Evolutionary conservation across 2,797 vertebrate genomes (phyloP).

Genomic region (Scyliorhinus canicula): DNA sequence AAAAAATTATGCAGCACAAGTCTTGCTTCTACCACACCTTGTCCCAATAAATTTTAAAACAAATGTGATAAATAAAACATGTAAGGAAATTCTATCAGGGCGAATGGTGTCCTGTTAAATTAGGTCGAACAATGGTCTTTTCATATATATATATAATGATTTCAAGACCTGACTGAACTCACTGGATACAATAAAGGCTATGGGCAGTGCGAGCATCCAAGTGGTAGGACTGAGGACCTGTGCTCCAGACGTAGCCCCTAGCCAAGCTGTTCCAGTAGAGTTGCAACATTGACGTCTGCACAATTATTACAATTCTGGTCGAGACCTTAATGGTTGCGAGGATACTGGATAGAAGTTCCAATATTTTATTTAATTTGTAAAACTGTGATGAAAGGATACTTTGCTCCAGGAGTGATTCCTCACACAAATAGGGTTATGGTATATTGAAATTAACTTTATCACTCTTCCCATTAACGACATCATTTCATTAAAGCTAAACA

Average conservation of each 20-base stretch:
- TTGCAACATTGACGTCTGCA: not conserved
- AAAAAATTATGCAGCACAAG: too few species aligned
- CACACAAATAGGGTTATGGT: too few species aligned
- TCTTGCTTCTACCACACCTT: not conserved
- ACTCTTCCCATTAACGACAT: too few species aligned
- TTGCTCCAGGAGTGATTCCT: too few species aligned
- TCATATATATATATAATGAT: not conserved
- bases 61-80: not conserved
- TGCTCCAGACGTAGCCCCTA: not conserved
- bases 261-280: not conserved
- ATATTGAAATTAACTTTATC: too few species aligned
- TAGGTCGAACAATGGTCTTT: not conserved
- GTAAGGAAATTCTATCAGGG: not conserved
- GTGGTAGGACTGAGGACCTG: not conserved
- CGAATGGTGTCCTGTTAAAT: not conserved
- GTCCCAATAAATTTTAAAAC: not conserved
- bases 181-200: not conserved
- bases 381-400: too few species aligned
- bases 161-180: not conserved
- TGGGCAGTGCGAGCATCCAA: not conserved
- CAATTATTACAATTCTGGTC: too few species aligned
- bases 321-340: too few species aligned
- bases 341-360: too few species aligned
- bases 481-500: too few species aligned
- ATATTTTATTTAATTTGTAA: too few species aligned